Conservation (phyloP, 1,140 invertebrate species). For the Physella acuta region DNA sequence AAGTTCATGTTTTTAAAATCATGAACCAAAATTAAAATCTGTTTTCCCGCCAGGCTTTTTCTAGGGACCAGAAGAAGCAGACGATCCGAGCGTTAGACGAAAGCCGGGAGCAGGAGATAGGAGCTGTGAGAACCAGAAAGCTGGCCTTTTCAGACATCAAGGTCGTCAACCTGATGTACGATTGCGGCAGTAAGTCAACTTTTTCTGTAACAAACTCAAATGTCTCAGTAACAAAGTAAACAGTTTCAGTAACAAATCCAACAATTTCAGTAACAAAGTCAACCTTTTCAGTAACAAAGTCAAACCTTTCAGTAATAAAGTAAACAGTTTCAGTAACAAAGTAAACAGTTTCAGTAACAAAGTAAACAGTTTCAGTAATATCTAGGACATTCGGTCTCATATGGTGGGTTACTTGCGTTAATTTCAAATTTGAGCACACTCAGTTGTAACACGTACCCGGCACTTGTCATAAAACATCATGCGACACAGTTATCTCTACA, state of each 20-base stretch:
- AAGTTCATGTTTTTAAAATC: too few relatives aligned
- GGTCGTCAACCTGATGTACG: constrained; percentile 48
- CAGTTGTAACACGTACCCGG: too few relatives aligned
- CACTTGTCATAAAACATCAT: too few relatives aligned
- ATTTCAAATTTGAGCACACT: too few relatives aligned
- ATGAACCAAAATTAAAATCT: too few relatives aligned
- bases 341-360: too few relatives aligned
- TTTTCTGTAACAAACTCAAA: neutral
- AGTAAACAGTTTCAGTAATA: neutral
- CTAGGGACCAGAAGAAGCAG: constrained; percentile 36
- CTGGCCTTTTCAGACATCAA: constrained; percentile 49
- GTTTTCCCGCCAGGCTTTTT: constrained; percentile 40
- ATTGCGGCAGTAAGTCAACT: constrained; percentile 36
- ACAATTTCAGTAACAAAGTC: too few relatives aligned
- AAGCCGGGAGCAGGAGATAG: constrained; percentile 38
- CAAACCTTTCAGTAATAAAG: too few relatives aligned
- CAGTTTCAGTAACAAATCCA: neutral
- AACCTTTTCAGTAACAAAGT: too few relatives aligned
- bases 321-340: too few relatives aligned
- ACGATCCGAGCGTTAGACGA: constrained; percentile 44
- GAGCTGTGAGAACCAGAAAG: constrained; percentile 42
- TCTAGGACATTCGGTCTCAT: neutral
- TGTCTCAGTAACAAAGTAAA: neutral
- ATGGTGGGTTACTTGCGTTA: neutral
- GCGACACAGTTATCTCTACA: too few relatives aligned